Evolutionary conservation across 2,113 vertebrate genomes (phyloP).

Genomic region (Pyxicephalus adspersus): DNA sequence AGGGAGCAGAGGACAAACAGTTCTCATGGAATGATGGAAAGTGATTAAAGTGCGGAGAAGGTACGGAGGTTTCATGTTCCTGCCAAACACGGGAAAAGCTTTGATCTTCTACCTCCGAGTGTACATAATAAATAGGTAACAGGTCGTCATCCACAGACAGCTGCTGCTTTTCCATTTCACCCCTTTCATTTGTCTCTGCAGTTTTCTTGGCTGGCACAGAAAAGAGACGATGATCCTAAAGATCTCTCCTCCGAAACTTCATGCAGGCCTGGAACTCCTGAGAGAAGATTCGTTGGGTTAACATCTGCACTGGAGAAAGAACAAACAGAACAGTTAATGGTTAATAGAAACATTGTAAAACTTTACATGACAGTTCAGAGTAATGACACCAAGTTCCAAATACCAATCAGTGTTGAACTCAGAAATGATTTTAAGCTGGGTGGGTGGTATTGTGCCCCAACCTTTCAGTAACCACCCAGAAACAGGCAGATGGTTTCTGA

Average conservation of each 20-base stretch:
- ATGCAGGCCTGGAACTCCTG: neutral
- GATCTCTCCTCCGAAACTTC: neutral
- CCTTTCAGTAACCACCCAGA: too few species aligned
- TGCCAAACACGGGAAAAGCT: neutral
- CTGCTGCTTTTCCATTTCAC: constrained; percentile 52
- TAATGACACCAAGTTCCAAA: too few species aligned
- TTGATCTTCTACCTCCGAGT: neutral
- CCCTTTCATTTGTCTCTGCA: constrained; percentile 29
- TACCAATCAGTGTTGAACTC: too few species aligned
- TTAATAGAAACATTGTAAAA: constrained; percentile 15
- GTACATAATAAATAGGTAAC: constrained; percentile 23
- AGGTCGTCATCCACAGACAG: constrained; percentile 37
- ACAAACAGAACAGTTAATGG: constrained; percentile 34
- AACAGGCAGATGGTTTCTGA: too few species aligned
- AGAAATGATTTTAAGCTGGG: too few species aligned
- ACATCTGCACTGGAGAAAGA: constrained; percentile 31
- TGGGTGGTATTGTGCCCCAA: too few species aligned
- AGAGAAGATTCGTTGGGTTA: neutral
- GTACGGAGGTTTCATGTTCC: neutral
- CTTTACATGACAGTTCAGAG: neutral
- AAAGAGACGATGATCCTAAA: neutral
- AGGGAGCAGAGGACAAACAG: neutral
- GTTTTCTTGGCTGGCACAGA: neutral
- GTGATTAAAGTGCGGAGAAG: neutral
- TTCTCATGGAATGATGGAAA: neutral